These are phyloP conservation scores for Hydroisotoma schaefferi DNA, from an alignment of 2,888 invertebrate genomes.

Conservation along the genomic window DNA sequence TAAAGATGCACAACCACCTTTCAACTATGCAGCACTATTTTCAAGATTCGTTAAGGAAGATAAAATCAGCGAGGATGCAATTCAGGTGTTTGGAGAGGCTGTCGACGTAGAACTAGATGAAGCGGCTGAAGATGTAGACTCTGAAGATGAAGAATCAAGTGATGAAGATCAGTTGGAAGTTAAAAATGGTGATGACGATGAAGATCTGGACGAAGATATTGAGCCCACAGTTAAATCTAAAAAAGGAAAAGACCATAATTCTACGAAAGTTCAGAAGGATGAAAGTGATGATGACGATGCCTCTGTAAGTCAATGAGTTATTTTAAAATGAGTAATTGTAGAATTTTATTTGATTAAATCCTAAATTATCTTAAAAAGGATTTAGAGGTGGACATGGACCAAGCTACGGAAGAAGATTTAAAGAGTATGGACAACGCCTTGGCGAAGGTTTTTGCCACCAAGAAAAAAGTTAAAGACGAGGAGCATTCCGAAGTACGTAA, in stretches of 20 bases:
- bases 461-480: conserved; percentile 36
- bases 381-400: conserved; percentile 39
- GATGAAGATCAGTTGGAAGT: conserved; percentile 19
- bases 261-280: conserved; percentile 4
- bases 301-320: conserved; percentile 4
- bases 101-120: conserved; percentile 29
- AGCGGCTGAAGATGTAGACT: conserved; percentile 18
- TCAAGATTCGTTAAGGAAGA: conserved; percentile 25
- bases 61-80: conserved; percentile 24
- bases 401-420: conserved; percentile 38
- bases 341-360: not conserved
- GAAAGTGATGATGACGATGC: not conserved
- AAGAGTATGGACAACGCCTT: conserved; percentile 37
- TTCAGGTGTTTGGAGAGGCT: conserved; percentile 32
- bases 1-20: conserved; percentile 20
- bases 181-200: conserved; percentile 6
- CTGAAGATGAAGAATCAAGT: conserved; percentile 17
- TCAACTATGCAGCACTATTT: conserved; percentile 33
- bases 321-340: not conserved
- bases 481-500: conserved; percentile 7
- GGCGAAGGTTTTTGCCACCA: conserved; percentile 38
- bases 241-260: conserved; percentile 1
- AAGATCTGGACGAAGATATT: conserved; percentile 13
- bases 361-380: conserved; percentile 15
- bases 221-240: conserved; percentile 3